Conservation (phyloP, 2,797 vertebrate genomes). For the Gymnocypris eckloni region DNA sequence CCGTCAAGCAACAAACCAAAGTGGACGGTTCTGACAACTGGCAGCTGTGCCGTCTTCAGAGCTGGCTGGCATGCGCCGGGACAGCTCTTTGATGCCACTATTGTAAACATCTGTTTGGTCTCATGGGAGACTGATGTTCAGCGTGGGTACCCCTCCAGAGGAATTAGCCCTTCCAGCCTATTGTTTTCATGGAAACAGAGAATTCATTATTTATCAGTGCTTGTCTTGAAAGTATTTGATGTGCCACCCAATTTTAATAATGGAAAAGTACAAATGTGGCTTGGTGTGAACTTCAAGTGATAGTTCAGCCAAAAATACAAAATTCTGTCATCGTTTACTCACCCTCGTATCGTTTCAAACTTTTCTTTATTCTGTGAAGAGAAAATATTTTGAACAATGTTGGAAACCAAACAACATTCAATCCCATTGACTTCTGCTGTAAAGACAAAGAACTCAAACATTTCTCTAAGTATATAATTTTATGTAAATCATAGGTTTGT, state of each 20-base stretch:
- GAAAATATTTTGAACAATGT: not conserved
- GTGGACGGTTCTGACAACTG: conserved; percentile 58
- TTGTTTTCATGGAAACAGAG: conserved; percentile 55
- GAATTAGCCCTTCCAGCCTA: conserved; percentile 56
- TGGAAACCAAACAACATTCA: not conserved
- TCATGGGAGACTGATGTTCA: conserved; percentile 56
- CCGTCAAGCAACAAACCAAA: conserved; percentile 50
- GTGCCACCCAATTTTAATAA: conserved; percentile 53
- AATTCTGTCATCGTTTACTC: not conserved
- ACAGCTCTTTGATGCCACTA: conserved; percentile 61
- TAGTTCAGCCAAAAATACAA: not conserved
- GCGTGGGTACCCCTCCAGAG: conserved; percentile 49
- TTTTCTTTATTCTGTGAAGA: conserved; percentile 3
- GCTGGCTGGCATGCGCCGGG: conserved; percentile 30
- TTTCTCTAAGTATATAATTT: not conserved
- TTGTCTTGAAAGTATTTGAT: conserved; percentile 57
- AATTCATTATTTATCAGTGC: conserved; percentile 59
- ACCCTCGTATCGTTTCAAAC: not conserved
- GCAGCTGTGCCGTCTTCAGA: conserved; percentile 41
- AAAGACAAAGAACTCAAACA: not conserved
- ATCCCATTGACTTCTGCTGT: not conserved
- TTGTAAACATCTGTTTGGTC: conserved; percentile 68
- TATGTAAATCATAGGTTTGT: not conserved
- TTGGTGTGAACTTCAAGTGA: conserved; percentile 12
- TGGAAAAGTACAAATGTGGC: conserved; percentile 50